Percentiles rank a stretch among this genome's conserved stretches.
phyloP scores from a whole-genome alignment of 2,888 invertebrate species.

The Apodemia duryi region DNA sequence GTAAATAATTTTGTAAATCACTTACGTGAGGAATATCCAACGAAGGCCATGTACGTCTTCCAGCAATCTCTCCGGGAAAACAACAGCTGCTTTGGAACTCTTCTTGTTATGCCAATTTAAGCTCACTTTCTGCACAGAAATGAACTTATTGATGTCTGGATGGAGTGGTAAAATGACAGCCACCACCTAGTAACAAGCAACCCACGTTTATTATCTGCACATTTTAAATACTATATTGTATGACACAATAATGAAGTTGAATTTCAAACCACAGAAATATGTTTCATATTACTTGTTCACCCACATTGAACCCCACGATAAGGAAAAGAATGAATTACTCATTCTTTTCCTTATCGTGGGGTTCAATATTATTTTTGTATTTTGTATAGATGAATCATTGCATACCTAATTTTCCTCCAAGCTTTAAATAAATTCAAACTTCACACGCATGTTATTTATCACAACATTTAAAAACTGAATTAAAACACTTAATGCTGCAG shows the following conservation, averaged over 20 bases:
- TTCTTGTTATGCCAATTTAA: conserved; percentile 6
- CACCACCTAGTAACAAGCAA: conserved; percentile 6
- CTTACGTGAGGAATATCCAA: not conserved
- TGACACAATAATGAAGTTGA: not conserved
- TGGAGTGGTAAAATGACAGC: conserved; percentile 1
- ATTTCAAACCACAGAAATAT: conserved; percentile 7
- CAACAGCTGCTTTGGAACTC: conserved; percentile 3
- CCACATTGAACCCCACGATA: conserved; percentile 10
- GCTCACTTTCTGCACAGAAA: conserved; percentile 2
- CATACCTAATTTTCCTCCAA: conserved; percentile 2
- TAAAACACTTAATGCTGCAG: conserved; percentile 2
- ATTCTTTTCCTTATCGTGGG: too few species aligned
- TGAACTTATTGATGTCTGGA: conserved; percentile 5
- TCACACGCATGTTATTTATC: conserved; percentile 8
- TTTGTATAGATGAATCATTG: conserved; percentile 8
- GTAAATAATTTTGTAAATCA: not conserved
- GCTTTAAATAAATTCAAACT: conserved; percentile 9
- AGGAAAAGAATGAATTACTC: not conserved
- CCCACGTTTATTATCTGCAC: conserved; percentile 3
- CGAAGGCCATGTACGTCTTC: not conserved
- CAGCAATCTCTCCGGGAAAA: not conserved
- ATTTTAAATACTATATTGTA: not conserved
- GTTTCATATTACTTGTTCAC: conserved; percentile 8
- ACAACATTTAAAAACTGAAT: not conserved
- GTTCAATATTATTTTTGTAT: conserved; percentile 8